These are phyloP conservation scores for Phoxinus dragarum DNA, from an alignment of 2,797 vertebrate species.

Conservation along the genomic window DNA sequence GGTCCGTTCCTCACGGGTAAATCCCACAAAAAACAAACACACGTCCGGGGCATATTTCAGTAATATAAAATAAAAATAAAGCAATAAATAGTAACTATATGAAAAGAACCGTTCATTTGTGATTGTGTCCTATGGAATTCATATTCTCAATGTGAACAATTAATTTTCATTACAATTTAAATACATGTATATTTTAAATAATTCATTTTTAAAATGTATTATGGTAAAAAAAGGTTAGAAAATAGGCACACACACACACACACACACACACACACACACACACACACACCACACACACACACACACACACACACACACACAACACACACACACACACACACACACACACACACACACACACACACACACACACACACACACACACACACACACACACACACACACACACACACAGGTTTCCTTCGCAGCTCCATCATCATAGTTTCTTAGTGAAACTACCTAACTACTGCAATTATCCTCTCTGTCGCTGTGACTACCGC, in stretches of 20 bases:
- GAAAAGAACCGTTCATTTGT: neutral
- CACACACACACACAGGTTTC: neutral
- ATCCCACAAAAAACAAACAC: neutral
- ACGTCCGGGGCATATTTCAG: neutral
- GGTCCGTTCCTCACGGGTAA: neutral
- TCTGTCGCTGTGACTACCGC: constrained; percentile 50
- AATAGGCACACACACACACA: neutral
- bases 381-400: constrained; percentile 1
- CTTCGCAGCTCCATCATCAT: constrained; percentile 36
- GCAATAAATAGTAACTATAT: neutral
- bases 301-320: no score
- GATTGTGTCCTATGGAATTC: neutral
- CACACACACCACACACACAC: no score
- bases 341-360: no score
- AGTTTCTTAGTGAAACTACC: constrained; percentile 40
- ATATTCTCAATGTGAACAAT: neutral
- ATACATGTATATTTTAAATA: neutral
- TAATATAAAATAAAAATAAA: neutral
- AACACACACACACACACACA: no score
- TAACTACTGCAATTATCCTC: constrained; percentile 42
- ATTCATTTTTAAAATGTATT: neutral
- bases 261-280: no score
- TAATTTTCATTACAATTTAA: neutral
- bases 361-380: no score
- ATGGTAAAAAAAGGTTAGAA: neutral